Evolutionary conservation across 2,888 invertebrate genomes (phyloP), one percentile per base, ranked within the genome.

Genomic region (Eupithecia centaureata): DNA sequence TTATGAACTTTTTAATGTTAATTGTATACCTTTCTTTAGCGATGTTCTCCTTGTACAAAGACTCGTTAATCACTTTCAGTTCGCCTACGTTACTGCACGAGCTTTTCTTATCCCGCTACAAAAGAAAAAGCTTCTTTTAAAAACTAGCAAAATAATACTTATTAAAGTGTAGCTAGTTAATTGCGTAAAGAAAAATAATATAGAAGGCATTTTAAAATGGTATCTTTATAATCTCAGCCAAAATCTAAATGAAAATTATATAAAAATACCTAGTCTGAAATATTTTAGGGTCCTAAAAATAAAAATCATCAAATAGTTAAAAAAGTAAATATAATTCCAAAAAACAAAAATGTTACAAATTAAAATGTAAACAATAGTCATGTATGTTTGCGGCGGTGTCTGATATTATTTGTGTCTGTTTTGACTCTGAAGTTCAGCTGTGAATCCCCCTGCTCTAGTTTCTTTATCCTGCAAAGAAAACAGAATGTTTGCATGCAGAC

Each of bases 11-110:
- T n/a, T n/a, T n/a, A n/a, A n/a, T n/a, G n/a, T n/a, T n/a, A n/a
- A n/a, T n/a, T n/a, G n/a, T n/a, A n/a, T 30, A 91, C 91, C 89
- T 90, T 35, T 91, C 91, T 70, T 89, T 90, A 1, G 80, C 73
- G 13, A 82, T 42, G 51, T 86, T 90, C 63, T 91, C 90, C 59
- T 86, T 87, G 63, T 84, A 84, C 61, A 91, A 74, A 0, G 82
- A 63, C 8, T 91, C 91, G 67, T 86, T 90, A 33, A 83, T 35
- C 5, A 76, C 68, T 67, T 85, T 88, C 70, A 90, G 60, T 30
- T 90, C 90, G 28, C 69, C 75, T 1, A 76, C 47, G 61, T 76
- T 78, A 15, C 73, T 73, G 64, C 79, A 77, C 1, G 71, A 61
- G 15, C 73, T 79, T 65, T 79, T 82, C 56, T 78, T 76, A 25